Percentiles rank a stretch among this genome's conserved stretches.
Conservation (phyloP, 2,113 vertebrate species). For the Anoura caudifer region DNA sequence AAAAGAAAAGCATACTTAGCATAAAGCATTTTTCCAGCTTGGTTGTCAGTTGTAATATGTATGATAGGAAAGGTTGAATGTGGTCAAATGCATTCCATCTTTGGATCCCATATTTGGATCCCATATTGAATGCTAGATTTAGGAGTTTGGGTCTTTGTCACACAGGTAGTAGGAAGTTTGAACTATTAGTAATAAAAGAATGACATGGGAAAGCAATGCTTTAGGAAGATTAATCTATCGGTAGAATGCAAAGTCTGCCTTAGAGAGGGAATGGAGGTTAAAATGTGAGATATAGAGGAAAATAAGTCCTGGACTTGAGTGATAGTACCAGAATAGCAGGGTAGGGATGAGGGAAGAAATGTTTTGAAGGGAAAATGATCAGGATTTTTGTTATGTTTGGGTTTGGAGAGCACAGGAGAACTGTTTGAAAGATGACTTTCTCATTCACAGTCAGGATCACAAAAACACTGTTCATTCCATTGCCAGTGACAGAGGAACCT, state of each 20-base stretch:
- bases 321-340: neutral
- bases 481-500: neutral
- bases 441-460: neutral
- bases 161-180: neutral
- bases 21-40: neutral
- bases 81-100: no score
- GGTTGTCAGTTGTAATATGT: neutral
- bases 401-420: neutral
- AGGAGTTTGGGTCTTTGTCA: neutral
- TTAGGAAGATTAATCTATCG: neutral
- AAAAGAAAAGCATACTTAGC: neutral
- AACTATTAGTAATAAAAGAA: neutral
- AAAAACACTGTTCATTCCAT: neutral
- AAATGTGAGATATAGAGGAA: neutral
- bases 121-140: constrained; percentile 5
- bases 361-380: neutral
- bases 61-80: neutral
- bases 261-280: neutral
- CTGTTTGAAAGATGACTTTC: neutral
- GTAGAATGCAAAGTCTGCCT: neutral
- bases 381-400: neutral
- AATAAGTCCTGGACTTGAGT: neutral
- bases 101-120: constrained; percentile 2
- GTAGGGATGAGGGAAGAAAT: neutral
- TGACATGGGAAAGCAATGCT: neutral